phyloP scores from a whole-genome alignment of 2,888 invertebrate species.

The Latrodectus hesperus region DNA sequence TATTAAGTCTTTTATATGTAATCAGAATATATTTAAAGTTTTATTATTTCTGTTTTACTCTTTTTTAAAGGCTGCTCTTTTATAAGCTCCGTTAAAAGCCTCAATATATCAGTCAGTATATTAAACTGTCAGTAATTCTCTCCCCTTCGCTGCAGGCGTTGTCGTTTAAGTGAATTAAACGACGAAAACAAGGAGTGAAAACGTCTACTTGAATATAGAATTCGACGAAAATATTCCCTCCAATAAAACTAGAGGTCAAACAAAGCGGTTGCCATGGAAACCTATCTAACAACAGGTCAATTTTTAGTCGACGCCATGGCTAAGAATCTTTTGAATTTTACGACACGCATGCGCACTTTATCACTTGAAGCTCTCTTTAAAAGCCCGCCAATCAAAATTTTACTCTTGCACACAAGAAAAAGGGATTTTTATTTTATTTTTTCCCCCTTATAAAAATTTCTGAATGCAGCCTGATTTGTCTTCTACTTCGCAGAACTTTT shows the following conservation, averaged over 20 bases:
- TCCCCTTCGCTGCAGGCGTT: not conserved
- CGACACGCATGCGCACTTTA: constrained; percentile 43
- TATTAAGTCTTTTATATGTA: too few species aligned
- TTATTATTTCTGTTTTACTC: too few species aligned
- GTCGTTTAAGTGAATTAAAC: constrained; percentile 5
- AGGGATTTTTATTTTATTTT: constrained; percentile 20
- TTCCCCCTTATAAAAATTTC: constrained; percentile 11
- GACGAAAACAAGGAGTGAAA: constrained; percentile 10
- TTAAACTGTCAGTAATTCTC: not conserved
- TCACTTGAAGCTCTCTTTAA: not conserved
- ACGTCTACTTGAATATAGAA: constrained; percentile 21
- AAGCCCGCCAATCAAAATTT: constrained; percentile 25
- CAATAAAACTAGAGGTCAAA: constrained; percentile 44
- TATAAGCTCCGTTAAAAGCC: too few species aligned
- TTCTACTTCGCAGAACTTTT: not conserved
- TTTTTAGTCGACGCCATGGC: constrained; percentile 19
- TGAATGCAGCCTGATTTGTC: not conserved
- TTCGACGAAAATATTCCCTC: constrained; percentile 22
- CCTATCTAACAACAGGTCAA: constrained; percentile 51
- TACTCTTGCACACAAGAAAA: not conserved
- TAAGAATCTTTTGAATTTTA: constrained; percentile 21
- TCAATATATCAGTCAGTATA: not conserved
- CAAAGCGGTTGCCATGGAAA: constrained; percentile 49
- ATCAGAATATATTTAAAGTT: too few species aligned
- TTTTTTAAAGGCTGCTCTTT: too few species aligned